Percentiles rank a stretch among this genome's conserved stretches.
These are phyloP conservation scores for Nomada fucata DNA, from an alignment of 2,888 invertebrate genomes.

Conservation along the genomic window DNA sequence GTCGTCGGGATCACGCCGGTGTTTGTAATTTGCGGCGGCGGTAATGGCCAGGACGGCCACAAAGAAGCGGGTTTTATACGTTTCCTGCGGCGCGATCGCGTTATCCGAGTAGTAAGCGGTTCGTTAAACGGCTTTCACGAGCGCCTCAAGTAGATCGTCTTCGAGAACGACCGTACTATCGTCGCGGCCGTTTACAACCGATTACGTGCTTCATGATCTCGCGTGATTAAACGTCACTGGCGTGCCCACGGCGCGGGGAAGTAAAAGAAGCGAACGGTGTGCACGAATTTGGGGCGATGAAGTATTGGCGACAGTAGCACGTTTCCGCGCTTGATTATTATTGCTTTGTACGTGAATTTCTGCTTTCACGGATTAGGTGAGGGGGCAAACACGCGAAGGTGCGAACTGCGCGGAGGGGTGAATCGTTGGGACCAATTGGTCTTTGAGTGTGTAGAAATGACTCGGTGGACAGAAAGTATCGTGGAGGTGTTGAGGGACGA, in stretches of 20 bases:
- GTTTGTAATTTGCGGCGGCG: constrained; percentile 29
- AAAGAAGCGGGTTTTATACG: constrained; percentile 33
- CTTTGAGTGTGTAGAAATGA: too few relatives aligned
- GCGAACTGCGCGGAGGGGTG: too few relatives aligned
- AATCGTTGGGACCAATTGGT: too few relatives aligned
- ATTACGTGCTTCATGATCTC: constrained; percentile 54
- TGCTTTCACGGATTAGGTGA: background rate
- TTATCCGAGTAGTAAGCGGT: constrained; percentile 47
- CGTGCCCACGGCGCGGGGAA: background rate
- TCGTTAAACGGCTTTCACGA: constrained; percentile 56
- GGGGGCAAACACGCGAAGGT: too few relatives aligned
- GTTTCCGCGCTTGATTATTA: background rate
- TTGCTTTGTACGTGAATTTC: background rate
- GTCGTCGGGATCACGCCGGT: constrained; percentile 12
- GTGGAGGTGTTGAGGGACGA: too few relatives aligned
- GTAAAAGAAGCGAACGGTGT: constrained; percentile 17
- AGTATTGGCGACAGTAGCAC: constrained; percentile 23
- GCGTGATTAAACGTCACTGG: constrained; percentile 43
- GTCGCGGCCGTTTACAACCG: constrained; percentile 47
- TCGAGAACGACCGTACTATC: constrained; percentile 15
- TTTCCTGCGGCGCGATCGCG: constrained; percentile 26
- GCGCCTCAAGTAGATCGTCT: constrained; percentile 31
- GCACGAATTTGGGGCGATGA: background rate
- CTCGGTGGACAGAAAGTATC: too few relatives aligned
- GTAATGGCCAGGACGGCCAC: background rate